These are phyloP conservation scores for Premnoplex brunnescens DNA, from an alignment of 2,797 vertebrate genomes.

Conservation along the genomic window DNA sequence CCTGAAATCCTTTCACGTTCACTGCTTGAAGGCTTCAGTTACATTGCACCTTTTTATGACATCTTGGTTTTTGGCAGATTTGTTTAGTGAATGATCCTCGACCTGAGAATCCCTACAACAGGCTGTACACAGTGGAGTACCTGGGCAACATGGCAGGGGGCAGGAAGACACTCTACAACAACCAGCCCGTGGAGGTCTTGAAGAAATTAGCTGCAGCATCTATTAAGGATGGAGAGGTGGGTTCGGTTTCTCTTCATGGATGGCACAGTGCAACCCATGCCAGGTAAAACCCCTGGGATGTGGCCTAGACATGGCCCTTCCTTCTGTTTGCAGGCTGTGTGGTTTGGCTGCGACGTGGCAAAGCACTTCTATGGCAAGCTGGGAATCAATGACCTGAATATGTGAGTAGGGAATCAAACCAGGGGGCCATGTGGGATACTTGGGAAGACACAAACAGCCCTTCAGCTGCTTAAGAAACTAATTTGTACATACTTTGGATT, in stretches of 20 bases:
- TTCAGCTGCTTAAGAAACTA: background rate
- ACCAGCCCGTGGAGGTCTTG: conserved; percentile 90
- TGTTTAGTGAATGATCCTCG: conserved; percentile 97
- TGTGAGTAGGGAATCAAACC: conserved; percentile 81
- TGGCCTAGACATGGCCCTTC: background rate
- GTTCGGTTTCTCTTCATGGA: background rate
- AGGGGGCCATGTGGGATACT: background rate
- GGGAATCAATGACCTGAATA: conserved; percentile 95
- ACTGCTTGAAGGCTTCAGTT: background rate
- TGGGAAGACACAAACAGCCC: background rate
- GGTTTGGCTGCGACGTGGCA: conserved; percentile 97
- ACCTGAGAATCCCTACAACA: conserved; percentile 89
- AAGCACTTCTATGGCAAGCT: conserved; percentile 96
- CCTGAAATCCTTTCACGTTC: background rate
- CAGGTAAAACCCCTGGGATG: background rate
- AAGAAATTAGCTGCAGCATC: conserved; percentile 90
- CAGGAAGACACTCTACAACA: conserved; percentile 90
- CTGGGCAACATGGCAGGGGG: conserved; percentile 93
- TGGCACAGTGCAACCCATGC: background rate
- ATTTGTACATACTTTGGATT: background rate
- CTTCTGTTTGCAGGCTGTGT: conserved; percentile 85
- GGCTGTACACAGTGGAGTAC: conserved; percentile 93
- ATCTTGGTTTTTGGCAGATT: conserved; percentile 72
- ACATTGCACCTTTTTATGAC: background rate
- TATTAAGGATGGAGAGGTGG: conserved; percentile 95